These are phyloP conservation scores for Gastracanthus pulcherrimus DNA, from an alignment of 2,888 invertebrate species.

Conservation along the genomic window DNA sequence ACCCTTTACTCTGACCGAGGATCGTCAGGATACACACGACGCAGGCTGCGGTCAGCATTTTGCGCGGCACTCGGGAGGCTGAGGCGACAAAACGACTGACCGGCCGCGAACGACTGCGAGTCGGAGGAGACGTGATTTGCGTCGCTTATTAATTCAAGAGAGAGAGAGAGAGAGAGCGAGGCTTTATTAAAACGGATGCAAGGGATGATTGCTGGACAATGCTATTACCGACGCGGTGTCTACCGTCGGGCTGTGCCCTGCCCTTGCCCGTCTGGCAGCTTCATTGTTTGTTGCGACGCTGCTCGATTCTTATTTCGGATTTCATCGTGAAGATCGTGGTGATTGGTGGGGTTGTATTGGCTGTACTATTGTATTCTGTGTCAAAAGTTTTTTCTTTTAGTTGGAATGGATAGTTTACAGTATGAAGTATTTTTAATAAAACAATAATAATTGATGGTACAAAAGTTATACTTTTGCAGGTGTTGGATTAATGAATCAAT, in stretches of 20 bases:
- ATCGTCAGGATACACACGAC: background rate
- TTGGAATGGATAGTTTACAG: no score
- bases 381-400: no score
- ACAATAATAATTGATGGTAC: no score
- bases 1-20: background rate
- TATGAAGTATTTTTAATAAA: no score
- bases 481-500: no score
- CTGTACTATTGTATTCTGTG: no score
- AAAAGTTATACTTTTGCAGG: no score
- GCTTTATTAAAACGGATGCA: conserved; percentile 52
- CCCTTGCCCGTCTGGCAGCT: background rate
- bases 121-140: conserved; percentile 33
- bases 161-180: no score
- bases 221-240: conserved; percentile 36
- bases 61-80: background rate
- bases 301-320: background rate
- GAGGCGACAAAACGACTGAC: background rate
- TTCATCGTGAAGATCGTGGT: no score
- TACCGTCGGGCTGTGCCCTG: no score
- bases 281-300: background rate
- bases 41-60: no score
- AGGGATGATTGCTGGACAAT: conserved; percentile 67
- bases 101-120: background rate
- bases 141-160: conserved; percentile 56
- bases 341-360: no score